phyloP scores from a whole-genome alignment of 2,888 invertebrate genomes.

The Drosophila birchii region DNA sequence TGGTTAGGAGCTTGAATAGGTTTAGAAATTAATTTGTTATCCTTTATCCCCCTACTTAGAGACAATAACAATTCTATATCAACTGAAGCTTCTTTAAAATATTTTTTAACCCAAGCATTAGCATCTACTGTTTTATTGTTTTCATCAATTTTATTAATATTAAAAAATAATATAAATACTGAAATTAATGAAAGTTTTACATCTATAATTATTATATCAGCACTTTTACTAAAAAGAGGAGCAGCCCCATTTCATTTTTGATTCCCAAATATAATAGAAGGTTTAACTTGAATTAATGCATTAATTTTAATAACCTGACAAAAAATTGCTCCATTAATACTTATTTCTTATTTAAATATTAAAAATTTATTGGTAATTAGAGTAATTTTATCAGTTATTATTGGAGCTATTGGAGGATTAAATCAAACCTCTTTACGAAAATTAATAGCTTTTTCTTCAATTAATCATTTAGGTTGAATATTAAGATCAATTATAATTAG shows the following conservation, averaged over 20 bases:
- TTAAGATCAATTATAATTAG: constrained; percentile 85
- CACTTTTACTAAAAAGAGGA: constrained; percentile 86
- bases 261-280: constrained; percentile 87
- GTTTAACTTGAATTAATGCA: constrained; percentile 86
- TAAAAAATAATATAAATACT: constrained; percentile 75
- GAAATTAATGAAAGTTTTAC: constrained; percentile 72
- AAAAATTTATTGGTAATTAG: constrained; percentile 85
- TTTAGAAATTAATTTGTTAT: no score
- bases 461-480: constrained; percentile 88
- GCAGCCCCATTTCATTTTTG: constrained; percentile 86
- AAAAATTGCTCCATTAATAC: constrained; percentile 88
- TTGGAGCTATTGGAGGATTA: constrained; percentile 86
- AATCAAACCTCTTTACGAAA: constrained; percentile 87
- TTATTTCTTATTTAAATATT: constrained; percentile 85
- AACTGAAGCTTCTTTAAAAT: no score
- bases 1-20: no score
- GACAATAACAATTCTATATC: no score
- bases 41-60: no score
- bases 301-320: constrained; percentile 87
- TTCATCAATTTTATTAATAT: no score
- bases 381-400: constrained; percentile 85
- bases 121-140: no score
- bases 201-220: constrained; percentile 83
- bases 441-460: constrained; percentile 88
- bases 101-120: no score